Percentiles rank a stretch among this genome's conserved stretches.
phyloP scores from a whole-genome alignment of 2,113 vertebrate species.

The Festucalex cinctus region DNA sequence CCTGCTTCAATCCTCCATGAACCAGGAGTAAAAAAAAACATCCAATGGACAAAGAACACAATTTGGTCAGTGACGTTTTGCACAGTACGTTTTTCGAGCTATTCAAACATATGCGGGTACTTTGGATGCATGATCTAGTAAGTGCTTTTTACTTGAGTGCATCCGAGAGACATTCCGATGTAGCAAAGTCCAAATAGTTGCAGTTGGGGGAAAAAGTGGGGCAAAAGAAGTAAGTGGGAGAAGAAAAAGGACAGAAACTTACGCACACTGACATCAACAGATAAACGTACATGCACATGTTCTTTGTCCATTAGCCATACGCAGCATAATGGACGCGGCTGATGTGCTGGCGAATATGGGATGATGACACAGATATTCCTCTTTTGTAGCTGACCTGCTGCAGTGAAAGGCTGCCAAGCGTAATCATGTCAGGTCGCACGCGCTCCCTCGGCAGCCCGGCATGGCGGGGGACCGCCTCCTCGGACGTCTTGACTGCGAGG shows the following conservation, averaged over 20 bases:
- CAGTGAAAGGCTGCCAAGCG: conserved; percentile 81
- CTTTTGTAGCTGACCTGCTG: conserved; percentile 83
- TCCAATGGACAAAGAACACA: neutral
- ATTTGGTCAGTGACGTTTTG: neutral
- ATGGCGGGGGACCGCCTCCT: conserved; percentile 75
- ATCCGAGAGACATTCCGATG: conserved; percentile 32
- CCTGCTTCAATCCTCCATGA: neutral
- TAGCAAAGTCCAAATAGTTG: conserved; percentile 7
- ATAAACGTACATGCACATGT: conserved; percentile 24
- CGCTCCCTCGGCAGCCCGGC: conserved; percentile 78
- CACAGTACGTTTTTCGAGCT: neutral
- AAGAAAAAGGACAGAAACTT: conserved; percentile 19
- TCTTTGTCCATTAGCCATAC: conserved; percentile 63
- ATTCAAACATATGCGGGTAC: conserved; percentile 26
- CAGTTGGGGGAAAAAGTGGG: neutral
- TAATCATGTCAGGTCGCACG: conserved; percentile 81
- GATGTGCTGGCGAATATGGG: conserved; percentile 71
- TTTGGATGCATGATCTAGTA: conserved; percentile 34
- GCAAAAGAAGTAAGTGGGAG: conserved; percentile 9
- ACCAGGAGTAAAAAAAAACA: neutral
- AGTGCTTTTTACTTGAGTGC: conserved; percentile 36
- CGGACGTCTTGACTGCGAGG: conserved; percentile 51
- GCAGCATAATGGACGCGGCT: conserved; percentile 68
- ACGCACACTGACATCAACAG: conserved; percentile 9
- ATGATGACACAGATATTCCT: conserved; percentile 73